These are phyloP conservation scores for Meghimatium bilineatum DNA, from an alignment of 2,888 invertebrate genomes.

Conservation along the genomic window DNA sequence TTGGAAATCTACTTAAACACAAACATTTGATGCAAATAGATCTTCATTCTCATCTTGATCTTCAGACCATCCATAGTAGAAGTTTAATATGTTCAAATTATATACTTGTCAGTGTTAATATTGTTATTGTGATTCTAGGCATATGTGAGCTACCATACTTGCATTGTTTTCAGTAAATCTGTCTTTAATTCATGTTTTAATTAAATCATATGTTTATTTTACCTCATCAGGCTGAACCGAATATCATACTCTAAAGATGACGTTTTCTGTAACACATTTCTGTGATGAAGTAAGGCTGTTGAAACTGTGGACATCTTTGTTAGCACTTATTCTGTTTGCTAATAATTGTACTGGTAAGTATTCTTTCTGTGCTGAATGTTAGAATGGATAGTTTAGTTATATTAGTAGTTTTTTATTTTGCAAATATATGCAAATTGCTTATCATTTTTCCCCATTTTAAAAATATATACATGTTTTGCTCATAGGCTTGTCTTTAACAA, in stretches of 20 bases:
- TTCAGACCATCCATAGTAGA: too few species aligned
- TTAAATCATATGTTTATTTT: background rate
- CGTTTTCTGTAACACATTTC: background rate
- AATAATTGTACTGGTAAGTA: conserved; percentile 4
- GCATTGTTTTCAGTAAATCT: background rate
- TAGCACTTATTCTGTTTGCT: background rate
- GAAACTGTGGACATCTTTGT: background rate
- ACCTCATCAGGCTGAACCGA: background rate
- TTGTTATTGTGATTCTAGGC: background rate
- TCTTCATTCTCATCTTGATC: too few species aligned
- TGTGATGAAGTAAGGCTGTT: background rate
- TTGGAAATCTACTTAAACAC: too few species aligned
- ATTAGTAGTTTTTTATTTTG: too few species aligned
- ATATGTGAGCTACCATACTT: background rate
- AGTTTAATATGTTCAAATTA: too few species aligned
- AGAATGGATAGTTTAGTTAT: background rate
- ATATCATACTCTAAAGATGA: background rate
- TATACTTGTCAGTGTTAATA: too few species aligned
- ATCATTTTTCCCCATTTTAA: too few species aligned
- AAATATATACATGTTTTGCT: too few species aligned
- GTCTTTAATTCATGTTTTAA: background rate
- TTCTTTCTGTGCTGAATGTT: background rate
- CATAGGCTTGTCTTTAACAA: too few species aligned
- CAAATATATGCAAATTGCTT: too few species aligned
- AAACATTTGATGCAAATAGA: too few species aligned